phyloP scores from a whole-genome alignment of 2,113 vertebrate species.

The Malurus melanocephalus region DNA sequence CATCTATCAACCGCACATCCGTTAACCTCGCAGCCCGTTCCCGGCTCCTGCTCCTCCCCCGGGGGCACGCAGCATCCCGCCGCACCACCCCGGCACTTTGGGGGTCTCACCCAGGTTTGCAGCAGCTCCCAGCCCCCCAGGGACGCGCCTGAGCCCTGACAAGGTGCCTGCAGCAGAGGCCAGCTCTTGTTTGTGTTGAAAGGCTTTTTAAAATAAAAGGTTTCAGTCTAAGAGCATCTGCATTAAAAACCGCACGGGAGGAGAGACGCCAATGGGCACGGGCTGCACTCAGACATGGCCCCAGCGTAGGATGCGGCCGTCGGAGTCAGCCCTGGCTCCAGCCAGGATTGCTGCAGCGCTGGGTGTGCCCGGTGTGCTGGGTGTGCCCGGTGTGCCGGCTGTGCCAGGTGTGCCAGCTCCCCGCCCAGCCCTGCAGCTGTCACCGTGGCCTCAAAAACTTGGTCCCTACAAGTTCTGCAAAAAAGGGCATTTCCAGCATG shows the following conservation, averaged over 20 bases:
- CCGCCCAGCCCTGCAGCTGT: not conserved
- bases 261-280: accelerated
- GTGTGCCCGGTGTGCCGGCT: not conserved
- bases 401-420: not conserved
- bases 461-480: not conserved
- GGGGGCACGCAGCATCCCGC: not conserved
- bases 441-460: accelerated
- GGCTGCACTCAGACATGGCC: not conserved
- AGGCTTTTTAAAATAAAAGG: not conserved
- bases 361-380: not conserved
- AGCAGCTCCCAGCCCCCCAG: not conserved
- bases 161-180: not conserved
- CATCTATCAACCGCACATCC: not conserved
- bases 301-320: accelerated
- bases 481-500: not conserved
- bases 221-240: not conserved
- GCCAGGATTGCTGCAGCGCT: not conserved
- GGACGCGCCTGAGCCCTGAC: not conserved
- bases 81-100: not conserved
- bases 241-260: not conserved
- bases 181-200: not conserved
- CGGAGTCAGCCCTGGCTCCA: not conserved
- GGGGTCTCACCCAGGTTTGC: not conserved
- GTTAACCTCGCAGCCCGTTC: not conserved
- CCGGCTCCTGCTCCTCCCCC: not conserved